Conservation (phyloP, 2,113 vertebrate genomes). For the Orycteropus afer region DNA sequence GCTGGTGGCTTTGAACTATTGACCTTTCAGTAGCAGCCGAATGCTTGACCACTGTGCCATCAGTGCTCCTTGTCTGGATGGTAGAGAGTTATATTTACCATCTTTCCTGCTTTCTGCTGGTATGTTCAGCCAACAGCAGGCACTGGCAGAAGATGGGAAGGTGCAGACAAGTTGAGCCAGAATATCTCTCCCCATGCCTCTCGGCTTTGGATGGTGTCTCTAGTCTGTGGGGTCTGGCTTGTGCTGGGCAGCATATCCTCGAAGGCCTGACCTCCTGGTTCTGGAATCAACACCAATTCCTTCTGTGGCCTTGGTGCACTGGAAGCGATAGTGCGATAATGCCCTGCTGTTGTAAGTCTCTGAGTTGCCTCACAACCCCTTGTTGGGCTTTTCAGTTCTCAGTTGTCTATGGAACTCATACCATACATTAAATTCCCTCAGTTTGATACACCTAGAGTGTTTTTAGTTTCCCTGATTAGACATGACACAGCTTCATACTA, state of each 20-base stretch:
- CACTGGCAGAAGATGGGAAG: not conserved
- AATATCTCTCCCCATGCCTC: not conserved
- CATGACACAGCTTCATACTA: not conserved
- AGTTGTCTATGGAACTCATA: not conserved
- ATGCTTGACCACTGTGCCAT: too few species aligned
- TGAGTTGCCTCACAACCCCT: not conserved
- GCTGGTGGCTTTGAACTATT: too few species aligned
- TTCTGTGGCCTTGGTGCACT: not conserved
- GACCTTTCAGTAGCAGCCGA: too few species aligned
- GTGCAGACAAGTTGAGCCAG: not conserved
- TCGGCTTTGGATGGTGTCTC: accelerated
- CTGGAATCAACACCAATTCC: not conserved
- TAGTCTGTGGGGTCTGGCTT: not conserved
- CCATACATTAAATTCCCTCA: not conserved
- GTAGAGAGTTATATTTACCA: not conserved
- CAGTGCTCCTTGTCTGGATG: too few species aligned
- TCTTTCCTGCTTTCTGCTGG: not conserved
- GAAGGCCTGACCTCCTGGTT: not conserved
- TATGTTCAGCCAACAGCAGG: not conserved
- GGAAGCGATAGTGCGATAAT: too few species aligned
- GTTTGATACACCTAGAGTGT: not conserved
- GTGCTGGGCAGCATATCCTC: accelerated
- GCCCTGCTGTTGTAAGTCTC: not conserved
- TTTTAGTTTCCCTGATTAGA: not conserved
- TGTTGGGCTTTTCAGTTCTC: not conserved